These are phyloP conservation scores for Rugalucina vietnamica DNA, from an alignment of 2,888 invertebrate genomes.

Conservation along the genomic window DNA sequence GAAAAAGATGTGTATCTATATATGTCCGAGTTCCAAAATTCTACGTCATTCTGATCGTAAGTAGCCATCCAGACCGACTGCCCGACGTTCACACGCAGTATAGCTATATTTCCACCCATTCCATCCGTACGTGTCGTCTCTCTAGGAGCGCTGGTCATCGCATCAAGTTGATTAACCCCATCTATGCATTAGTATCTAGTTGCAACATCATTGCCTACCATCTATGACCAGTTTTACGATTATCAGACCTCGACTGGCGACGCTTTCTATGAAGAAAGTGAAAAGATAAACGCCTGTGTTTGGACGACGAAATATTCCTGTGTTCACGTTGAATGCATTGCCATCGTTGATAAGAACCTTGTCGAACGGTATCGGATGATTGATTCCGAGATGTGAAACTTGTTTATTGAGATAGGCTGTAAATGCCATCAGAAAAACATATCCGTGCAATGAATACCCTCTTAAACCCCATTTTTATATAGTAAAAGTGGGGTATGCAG, in stretches of 20 bases:
- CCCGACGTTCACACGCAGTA: neutral
- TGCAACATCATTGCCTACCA: too few relatives aligned
- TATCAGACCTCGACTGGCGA: neutral
- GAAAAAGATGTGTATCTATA: neutral
- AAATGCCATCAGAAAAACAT: too few relatives aligned
- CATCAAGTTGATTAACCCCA: neutral
- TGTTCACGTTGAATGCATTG: neutral
- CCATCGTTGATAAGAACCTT: neutral
- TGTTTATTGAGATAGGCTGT: neutral
- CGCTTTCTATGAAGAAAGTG: neutral
- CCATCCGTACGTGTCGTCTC: neutral
- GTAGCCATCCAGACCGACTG: constrained; percentile 2
- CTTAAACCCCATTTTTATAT: too few relatives aligned
- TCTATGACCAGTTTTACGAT: neutral
- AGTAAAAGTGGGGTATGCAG: too few relatives aligned
- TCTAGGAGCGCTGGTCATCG: neutral
- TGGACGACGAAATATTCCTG: neutral
- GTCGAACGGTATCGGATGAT: neutral
- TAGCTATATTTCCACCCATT: neutral
- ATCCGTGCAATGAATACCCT: too few relatives aligned
- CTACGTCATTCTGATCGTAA: neutral
- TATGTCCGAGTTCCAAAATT: neutral
- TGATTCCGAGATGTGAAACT: neutral
- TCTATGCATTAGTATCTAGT: too few relatives aligned
- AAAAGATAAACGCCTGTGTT: neutral